Evolutionary conservation across 2,113 vertebrate species (phyloP).

Genomic region (Tautogolabrus adspersus): DNA sequence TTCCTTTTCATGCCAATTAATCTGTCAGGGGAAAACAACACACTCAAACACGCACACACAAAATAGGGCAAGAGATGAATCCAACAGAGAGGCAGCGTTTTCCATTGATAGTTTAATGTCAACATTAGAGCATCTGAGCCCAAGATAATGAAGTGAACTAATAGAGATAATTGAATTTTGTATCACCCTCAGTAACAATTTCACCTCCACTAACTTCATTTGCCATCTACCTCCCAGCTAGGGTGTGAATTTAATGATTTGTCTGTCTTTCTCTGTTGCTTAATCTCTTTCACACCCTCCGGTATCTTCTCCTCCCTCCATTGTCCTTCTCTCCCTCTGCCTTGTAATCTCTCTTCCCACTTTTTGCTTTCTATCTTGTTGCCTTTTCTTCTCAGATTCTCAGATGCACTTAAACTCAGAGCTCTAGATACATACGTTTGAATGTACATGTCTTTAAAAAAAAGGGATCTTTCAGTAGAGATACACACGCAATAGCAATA

Average conservation of each 20-base stretch:
- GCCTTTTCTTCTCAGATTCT: not conserved
- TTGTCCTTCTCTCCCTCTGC: conserved; percentile 34
- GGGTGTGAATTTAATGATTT: conserved; percentile 58
- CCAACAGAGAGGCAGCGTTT: conserved; percentile 7
- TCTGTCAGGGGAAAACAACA: conserved; percentile 5
- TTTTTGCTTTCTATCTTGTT: not conserved
- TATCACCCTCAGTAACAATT: conserved; percentile 57
- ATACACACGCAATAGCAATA: not conserved
- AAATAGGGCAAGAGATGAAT: not conserved
- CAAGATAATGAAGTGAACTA: conserved; percentile 62
- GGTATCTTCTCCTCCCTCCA: conserved; percentile 13
- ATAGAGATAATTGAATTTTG: conserved; percentile 66
- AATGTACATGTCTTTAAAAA: not conserved
- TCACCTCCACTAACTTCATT: conserved; percentile 58
- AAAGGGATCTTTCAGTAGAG: not conserved
- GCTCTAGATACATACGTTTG: not conserved
- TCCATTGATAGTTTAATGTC: conserved; percentile 20
- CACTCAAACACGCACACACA: conserved; percentile 2
- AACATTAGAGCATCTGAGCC: conserved; percentile 44
- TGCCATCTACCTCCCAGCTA: conserved; percentile 34
- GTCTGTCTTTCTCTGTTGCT: conserved; percentile 45
- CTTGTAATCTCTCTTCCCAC: conserved; percentile 15
- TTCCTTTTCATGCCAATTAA: conserved; percentile 8
- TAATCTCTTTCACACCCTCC: conserved; percentile 39
- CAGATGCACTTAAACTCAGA: not conserved